These are phyloP conservation scores for Melopsittacus undulatus DNA, from an alignment of 2,797 vertebrate species.

Conservation along the genomic window DNA sequence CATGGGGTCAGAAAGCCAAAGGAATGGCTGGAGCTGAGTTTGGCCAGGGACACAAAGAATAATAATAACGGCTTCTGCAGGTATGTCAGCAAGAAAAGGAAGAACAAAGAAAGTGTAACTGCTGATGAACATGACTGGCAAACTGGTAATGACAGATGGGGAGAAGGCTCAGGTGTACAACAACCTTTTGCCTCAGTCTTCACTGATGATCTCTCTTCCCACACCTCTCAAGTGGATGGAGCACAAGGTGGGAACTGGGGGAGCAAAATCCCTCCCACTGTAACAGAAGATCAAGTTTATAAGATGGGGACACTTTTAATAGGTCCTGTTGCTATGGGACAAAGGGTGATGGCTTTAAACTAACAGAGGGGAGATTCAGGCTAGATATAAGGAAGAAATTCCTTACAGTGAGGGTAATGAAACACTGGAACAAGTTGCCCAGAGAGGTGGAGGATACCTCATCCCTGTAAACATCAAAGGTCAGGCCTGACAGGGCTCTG, in stretches of 20 bases:
- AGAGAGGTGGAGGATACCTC: not conserved
- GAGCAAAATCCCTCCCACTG: not conserved
- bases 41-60: not conserved
- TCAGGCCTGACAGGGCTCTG: not conserved
- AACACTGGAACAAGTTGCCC: not conserved
- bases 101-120: not conserved
- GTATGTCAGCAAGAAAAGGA: not conserved
- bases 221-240: not conserved
- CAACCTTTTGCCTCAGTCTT: not conserved
- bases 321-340: not conserved
- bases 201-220: not conserved
- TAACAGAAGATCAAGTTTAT: not conserved
- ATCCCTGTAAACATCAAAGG: not conserved
- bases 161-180: not conserved
- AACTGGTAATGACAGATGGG: not conserved
- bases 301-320: not conserved
- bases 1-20: not conserved
- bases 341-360: not conserved
- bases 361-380: not conserved
- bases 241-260: not conserved
- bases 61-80: not conserved
- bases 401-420: not conserved
- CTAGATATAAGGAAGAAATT: not conserved
- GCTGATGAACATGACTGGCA: not conserved
- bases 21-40: not conserved